Percentiles rank a stretch among this genome's conserved stretches.
phyloP scores from a whole-genome alignment of 1,140 invertebrate genomes.

The Sarcophaga peregrina region DNA sequence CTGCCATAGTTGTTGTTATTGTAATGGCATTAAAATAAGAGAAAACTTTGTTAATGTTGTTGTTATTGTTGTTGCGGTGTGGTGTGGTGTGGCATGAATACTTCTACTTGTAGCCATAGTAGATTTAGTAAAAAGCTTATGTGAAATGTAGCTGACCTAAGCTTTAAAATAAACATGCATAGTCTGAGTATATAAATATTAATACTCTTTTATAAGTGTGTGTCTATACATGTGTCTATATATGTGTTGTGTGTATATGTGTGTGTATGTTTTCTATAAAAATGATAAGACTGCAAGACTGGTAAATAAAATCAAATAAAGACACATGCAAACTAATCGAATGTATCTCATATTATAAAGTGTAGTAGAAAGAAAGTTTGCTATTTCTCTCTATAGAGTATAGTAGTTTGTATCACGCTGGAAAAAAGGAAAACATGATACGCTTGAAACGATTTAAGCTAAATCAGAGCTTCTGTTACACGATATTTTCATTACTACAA shows the following conservation, averaged over 20 bases:
- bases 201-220: background rate
- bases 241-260: background rate
- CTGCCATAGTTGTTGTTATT: background rate
- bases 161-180: slow-evolving; percentile 32
- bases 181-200: slow-evolving; percentile 5
- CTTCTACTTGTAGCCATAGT: background rate
- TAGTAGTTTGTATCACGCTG: too few relatives aligned
- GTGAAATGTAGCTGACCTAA: slow-evolving; percentile 38
- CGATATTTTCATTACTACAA: too few relatives aligned
- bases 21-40: background rate
- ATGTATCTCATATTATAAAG: background rate
- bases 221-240: background rate
- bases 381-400: too few relatives aligned
- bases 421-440: too few relatives aligned
- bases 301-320: background rate
- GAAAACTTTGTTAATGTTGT: too few relatives aligned
- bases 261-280: background rate
- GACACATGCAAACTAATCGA: background rate
- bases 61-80: background rate
- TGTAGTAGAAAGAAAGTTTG: too few relatives aligned
- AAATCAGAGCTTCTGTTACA: too few relatives aligned
- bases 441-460: too few relatives aligned
- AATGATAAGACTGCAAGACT: slow-evolving; percentile 3
- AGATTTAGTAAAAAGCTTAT: slow-evolving; percentile 19
- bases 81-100: background rate